These are phyloP conservation scores for Folsomia candida DNA, from an alignment of 2,888 invertebrate species.

Conservation along the genomic window DNA sequence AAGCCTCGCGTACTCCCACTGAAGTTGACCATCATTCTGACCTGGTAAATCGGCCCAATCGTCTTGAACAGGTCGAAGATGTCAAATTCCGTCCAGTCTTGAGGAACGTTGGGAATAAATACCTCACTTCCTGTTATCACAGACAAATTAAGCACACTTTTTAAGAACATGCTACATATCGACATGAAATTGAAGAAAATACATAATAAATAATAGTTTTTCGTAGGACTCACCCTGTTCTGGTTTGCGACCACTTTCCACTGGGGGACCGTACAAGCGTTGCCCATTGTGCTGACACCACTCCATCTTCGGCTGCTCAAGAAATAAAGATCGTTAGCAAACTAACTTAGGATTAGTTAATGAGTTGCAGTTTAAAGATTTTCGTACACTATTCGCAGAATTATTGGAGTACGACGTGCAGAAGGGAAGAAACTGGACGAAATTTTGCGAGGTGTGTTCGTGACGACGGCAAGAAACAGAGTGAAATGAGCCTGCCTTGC, in stretches of 20 bases:
- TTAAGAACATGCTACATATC: background rate
- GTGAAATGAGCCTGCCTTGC: too few species aligned
- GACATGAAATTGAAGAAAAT: background rate
- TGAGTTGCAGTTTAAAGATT: too few species aligned
- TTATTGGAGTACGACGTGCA: too few species aligned
- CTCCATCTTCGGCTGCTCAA: background rate
- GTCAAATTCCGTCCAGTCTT: constrained; percentile 8
- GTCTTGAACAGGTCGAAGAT: constrained; percentile 14
- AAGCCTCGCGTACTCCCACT: constrained; percentile 27
- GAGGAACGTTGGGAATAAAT: constrained; percentile 14
- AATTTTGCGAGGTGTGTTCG: too few species aligned
- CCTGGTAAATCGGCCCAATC: constrained; percentile 16
- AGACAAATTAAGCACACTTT: background rate
- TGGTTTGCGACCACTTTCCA: too few species aligned
- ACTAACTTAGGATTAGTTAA: too few species aligned
- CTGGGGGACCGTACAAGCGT: constrained; percentile 8
- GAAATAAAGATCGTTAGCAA: too few species aligned
- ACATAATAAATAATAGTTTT: too few species aligned
- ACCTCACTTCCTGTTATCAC: constrained; percentile 11
- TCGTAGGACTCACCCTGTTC: too few species aligned
- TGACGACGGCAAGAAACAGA: too few species aligned
- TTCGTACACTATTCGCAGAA: too few species aligned
- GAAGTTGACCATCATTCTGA: constrained; percentile 28
- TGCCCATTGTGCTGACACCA: constrained; percentile 19
- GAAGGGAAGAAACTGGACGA: too few species aligned